Evolutionary conservation across 2,888 invertebrate genomes (phyloP).

Genomic region (Sarcophaga variegata): DNA sequence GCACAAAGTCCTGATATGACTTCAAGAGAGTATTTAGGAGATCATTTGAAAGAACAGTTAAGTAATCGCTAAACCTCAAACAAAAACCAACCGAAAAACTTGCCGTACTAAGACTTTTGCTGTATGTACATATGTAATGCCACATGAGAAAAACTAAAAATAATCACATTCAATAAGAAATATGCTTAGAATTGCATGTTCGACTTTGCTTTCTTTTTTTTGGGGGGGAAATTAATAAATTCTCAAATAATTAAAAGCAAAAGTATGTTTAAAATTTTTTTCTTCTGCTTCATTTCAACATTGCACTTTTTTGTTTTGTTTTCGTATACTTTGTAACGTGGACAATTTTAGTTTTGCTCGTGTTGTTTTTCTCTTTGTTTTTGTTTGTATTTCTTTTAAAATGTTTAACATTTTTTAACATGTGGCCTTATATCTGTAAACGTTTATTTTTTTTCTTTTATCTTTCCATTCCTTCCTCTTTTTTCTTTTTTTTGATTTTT

Average conservation of each 20-base stretch:
- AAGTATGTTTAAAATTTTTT: background rate
- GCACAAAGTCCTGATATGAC: too few relatives aligned
- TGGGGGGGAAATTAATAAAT: too few relatives aligned
- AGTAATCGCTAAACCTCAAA: too few relatives aligned
- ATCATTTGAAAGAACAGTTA: too few relatives aligned
- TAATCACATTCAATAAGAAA: too few relatives aligned
- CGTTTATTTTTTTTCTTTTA: background rate
- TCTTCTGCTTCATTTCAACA: background rate
- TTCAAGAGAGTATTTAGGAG: too few relatives aligned
- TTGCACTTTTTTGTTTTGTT: background rate
- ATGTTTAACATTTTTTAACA: constrained; percentile 10
- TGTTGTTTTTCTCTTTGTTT: background rate
- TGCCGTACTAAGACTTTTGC: too few relatives aligned
- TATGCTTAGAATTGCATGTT: too few relatives aligned
- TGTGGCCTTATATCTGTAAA: constrained; percentile 26
- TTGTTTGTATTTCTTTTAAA: background rate
- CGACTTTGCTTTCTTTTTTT: too few relatives aligned
- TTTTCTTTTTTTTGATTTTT: constrained; percentile 5
- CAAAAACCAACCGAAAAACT: too few relatives aligned
- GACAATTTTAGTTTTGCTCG: background rate
- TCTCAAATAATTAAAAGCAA: background rate
- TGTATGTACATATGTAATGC: too few relatives aligned
- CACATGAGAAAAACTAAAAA: too few relatives aligned
- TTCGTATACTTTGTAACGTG: constrained; percentile 4
- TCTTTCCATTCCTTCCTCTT: constrained; percentile 8